Percentiles rank a stretch among this genome's conserved stretches.
phyloP scores from a whole-genome alignment of 1,140 invertebrate species.

The Meloidogyne floridensis region DNA sequence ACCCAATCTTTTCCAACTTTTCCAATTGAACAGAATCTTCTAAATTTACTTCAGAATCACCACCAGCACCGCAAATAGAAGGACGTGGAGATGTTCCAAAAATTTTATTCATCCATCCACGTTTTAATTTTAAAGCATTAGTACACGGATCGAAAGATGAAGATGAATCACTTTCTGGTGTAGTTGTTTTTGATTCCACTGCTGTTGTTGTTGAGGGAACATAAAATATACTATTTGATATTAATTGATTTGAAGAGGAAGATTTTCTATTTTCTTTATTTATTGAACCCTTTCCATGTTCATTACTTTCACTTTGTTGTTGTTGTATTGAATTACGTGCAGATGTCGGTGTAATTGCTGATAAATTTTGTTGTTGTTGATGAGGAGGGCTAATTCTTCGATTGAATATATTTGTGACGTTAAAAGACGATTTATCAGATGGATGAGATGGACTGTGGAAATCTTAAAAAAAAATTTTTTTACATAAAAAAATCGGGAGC shows the following conservation, averaged over 20 bases:
- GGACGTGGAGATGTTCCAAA: neutral
- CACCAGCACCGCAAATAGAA: neutral
- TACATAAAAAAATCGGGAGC: neutral
- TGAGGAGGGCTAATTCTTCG: neutral
- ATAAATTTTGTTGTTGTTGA: neutral
- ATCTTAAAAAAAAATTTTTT: neutral
- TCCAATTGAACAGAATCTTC: neutral
- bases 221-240: neutral
- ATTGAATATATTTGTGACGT: neutral
- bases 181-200: neutral
- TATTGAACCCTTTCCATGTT: neutral
- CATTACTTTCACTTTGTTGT: neutral
- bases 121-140: neutral
- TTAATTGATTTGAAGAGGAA: neutral
- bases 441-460: neutral
- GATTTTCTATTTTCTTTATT: constrained; percentile 4
- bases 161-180: neutral
- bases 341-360: neutral
- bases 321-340: no score
- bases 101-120: constrained; percentile 1
- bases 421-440: neutral
- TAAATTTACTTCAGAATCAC: neutral
- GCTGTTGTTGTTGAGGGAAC: neutral
- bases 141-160: neutral
- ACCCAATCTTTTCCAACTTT: neutral